Conservation (phyloP, 1,140 invertebrate species). For the Drosophila elegans region DNA sequence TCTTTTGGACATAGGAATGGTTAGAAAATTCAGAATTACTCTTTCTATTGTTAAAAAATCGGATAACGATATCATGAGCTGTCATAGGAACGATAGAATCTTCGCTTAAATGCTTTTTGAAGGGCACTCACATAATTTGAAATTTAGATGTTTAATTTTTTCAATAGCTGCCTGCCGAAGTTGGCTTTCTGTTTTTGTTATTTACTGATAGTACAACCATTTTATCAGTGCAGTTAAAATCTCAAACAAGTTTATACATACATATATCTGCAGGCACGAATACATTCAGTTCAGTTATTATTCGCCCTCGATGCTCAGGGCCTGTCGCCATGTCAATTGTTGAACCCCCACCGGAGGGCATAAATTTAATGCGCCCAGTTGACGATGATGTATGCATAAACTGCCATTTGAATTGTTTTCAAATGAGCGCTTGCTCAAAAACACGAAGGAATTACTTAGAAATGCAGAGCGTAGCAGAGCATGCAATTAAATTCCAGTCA, state of each 20-base stretch:
- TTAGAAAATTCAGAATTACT: too few species aligned
- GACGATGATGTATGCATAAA: slow-evolving; percentile 52
- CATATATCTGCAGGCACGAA: slow-evolving; percentile 19
- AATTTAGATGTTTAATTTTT: too few species aligned
- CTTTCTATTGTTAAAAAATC: too few species aligned
- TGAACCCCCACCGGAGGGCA: slow-evolving; percentile 21
- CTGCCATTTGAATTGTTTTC: slow-evolving; percentile 60
- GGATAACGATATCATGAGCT: too few species aligned
- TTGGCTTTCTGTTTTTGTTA: too few species aligned
- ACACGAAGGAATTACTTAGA: slow-evolving; percentile 29
- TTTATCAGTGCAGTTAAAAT: background rate
- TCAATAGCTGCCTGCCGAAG: too few species aligned
- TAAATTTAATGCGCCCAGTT: slow-evolving; percentile 24
- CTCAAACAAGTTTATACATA: slow-evolving; percentile 13
- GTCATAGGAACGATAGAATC: too few species aligned
- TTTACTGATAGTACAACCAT: background rate
- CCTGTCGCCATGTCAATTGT: slow-evolving; percentile 10
- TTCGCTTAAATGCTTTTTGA: too few species aligned
- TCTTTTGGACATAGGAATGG: too few species aligned
- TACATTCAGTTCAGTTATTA: slow-evolving; percentile 5
- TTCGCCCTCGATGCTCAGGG: background rate
- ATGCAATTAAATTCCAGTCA: slow-evolving; percentile 66
- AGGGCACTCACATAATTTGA: too few species aligned
- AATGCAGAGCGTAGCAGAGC: slow-evolving; percentile 19
- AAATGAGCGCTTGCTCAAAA: slow-evolving; percentile 50